phyloP scores from a whole-genome alignment of 2,888 invertebrate species.

The Caenorhabditis doughertyi region DNA sequence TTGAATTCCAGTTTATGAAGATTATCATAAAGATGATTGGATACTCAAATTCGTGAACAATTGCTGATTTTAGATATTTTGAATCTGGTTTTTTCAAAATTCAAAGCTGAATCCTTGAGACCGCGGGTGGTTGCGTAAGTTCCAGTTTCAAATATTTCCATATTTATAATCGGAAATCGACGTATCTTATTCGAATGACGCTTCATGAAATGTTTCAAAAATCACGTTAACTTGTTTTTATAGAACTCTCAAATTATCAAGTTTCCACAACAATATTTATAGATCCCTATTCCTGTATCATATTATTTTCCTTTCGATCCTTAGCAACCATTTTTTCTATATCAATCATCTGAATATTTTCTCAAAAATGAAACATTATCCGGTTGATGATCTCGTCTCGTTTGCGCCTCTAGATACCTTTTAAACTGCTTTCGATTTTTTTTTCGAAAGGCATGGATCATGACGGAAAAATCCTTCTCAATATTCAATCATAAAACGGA shows the following conservation, averaged over 20 bases:
- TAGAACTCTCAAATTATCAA: neutral
- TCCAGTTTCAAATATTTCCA: neutral
- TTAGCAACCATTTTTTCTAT: too few species aligned
- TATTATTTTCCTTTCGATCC: too few species aligned
- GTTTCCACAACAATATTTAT: neutral
- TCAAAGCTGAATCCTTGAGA: neutral
- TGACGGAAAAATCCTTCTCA: conserved; percentile 21
- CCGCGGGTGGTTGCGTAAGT: neutral
- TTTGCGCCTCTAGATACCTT: conserved; percentile 7
- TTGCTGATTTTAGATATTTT: neutral
- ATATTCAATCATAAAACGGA: conserved; percentile 35
- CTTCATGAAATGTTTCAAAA: neutral
- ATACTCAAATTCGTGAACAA: neutral
- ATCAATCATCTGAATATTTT: neutral
- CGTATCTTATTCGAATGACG: neutral
- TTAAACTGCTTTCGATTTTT: conserved; percentile 50
- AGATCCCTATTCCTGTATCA: too few species aligned
- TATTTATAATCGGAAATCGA: neutral
- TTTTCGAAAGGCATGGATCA: conserved; percentile 9
- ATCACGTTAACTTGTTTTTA: neutral
- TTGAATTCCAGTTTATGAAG: too few species aligned
- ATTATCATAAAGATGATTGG: too few species aligned
- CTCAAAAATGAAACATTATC: neutral
- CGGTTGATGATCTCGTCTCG: conserved; percentile 5
- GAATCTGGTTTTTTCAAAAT: neutral